Conservation (phyloP, 2,888 invertebrate species). For the Venustoraphidia nigricollis region DNA sequence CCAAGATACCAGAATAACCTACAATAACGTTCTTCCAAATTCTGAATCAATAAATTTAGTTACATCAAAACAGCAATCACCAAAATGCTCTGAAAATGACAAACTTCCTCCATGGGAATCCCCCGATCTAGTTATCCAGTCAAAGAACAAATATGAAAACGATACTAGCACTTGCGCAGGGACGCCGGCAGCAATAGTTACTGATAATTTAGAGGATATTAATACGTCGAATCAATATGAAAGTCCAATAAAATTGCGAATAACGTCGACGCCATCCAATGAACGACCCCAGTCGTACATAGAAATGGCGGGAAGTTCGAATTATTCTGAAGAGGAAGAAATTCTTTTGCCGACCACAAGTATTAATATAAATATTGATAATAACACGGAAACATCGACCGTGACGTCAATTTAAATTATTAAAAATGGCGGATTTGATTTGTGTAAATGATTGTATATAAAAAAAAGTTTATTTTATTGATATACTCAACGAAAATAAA, state of each 20-base stretch:
- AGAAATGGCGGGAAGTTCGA: slow-evolving; percentile 19
- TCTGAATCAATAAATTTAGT: slow-evolving; percentile 4
- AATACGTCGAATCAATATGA: slow-evolving; percentile 20
- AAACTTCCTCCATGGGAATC: slow-evolving; percentile 8
- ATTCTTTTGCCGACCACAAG: background rate
- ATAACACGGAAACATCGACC: too few species aligned
- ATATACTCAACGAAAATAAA: too few species aligned
- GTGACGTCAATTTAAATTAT: too few species aligned
- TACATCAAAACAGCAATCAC: slow-evolving; percentile 4
- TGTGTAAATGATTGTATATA: too few species aligned
- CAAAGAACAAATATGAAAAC: slow-evolving; percentile 10
- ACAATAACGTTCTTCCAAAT: background rate
- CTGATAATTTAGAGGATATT: too few species aligned
- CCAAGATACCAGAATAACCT: background rate
- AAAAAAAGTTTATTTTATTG: too few species aligned
- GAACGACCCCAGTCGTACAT: slow-evolving; percentile 25
- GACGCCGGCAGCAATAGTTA: slow-evolving; percentile 5
- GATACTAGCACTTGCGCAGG: slow-evolving; percentile 8
- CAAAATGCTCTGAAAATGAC: slow-evolving; percentile 8
- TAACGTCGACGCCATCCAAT: slow-evolving; percentile 20
- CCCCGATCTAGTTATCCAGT: slow-evolving; percentile 8
- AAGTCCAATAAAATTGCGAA: slow-evolving; percentile 23
- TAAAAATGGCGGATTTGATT: too few species aligned
- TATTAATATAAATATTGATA: too few species aligned
- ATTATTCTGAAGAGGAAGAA: background rate